A percentile compares a stretch with the other conserved stretches of the same genome.
These are phyloP conservation scores for Phalacrocorax brasilianus DNA, from an alignment of 2,113 vertebrate genomes.

Conservation along the genomic window DNA sequence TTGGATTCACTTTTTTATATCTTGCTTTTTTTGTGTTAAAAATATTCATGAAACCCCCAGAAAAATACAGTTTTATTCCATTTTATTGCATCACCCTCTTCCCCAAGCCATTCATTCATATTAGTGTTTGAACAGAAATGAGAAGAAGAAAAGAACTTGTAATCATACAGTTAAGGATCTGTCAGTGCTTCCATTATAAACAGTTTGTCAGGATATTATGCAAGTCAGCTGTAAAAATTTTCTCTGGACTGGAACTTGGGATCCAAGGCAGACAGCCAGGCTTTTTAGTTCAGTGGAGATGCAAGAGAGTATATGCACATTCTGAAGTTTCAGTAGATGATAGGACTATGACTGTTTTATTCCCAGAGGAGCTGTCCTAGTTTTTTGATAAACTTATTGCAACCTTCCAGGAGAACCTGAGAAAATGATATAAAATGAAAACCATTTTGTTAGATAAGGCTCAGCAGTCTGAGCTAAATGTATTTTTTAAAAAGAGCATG, in stretches of 20 bases:
- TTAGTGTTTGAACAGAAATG: slow-evolving; percentile 28
- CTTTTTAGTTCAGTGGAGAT: slow-evolving; percentile 23
- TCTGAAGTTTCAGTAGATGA: slow-evolving; percentile 29
- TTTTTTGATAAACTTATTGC: slow-evolving; percentile 29
- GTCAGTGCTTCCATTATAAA: slow-evolving; percentile 63
- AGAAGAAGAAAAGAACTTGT: slow-evolving; percentile 3
- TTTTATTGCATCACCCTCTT: slow-evolving; percentile 2
- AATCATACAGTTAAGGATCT: slow-evolving; percentile 35
- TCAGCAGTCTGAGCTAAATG: neutral
- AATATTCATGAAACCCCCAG: neutral
- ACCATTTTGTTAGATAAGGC: slow-evolving; percentile 25
- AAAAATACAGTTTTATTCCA: neutral
- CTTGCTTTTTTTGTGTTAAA: neutral
- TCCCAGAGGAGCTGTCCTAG: slow-evolving; percentile 33
- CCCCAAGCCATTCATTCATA: neutral
- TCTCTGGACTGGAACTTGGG: slow-evolving; percentile 52
- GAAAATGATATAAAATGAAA: slow-evolving; percentile 25
- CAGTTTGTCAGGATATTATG: slow-evolving; percentile 65
- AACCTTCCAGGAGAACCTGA: slow-evolving; percentile 21
- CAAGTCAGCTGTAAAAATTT: slow-evolving; percentile 61
- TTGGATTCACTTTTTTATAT: neutral
- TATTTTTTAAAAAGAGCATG: neutral
- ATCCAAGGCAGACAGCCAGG: slow-evolving; percentile 46
- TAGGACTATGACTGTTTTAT: slow-evolving; percentile 28
- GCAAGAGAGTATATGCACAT: slow-evolving; percentile 14